phyloP scores from a whole-genome alignment of 2,888 invertebrate genomes.

The Autographa gamma region DNA sequence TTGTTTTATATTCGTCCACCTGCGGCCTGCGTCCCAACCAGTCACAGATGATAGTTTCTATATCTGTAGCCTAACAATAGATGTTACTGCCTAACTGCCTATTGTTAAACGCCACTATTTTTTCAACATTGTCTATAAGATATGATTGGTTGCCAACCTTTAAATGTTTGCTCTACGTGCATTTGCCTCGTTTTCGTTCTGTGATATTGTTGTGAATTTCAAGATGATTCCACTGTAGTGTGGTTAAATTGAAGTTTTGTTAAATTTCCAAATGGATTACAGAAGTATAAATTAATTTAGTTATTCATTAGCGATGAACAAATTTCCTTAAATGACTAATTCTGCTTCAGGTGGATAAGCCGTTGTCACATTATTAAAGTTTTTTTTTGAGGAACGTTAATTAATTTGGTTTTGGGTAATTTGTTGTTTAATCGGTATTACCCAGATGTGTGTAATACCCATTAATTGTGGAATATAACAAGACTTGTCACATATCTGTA shows the following conservation, averaged over 20 bases:
- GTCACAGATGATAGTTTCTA: not conserved
- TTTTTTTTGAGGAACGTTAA: too few relatives aligned
- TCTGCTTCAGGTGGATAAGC: not conserved
- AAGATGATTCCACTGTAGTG: too few relatives aligned
- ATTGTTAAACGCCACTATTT: conserved; percentile 35
- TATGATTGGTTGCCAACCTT: not conserved
- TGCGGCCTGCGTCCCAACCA: not conserved
- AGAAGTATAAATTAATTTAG: not conserved
- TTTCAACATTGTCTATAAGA: conserved; percentile 17
- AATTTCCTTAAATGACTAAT: conserved; percentile 3
- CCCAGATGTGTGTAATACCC: not conserved
- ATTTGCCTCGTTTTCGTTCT: not conserved
- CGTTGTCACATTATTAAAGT: too few relatives aligned
- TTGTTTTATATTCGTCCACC: not conserved
- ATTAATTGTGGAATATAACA: too few relatives aligned
- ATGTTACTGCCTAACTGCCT: conserved; percentile 28
- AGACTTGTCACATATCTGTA: not conserved
- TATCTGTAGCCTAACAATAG: conserved; percentile 31
- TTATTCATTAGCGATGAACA: not conserved
- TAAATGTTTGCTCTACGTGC: too few relatives aligned
- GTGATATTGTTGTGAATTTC: not conserved
- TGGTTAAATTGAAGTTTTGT: too few relatives aligned
- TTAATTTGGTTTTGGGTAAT: too few relatives aligned
- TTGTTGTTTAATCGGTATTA: too few relatives aligned
- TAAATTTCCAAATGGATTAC: too few relatives aligned